phyloP scores from a whole-genome alignment of 2,113 vertebrate genomes.

The Hassar affinis region DNA sequence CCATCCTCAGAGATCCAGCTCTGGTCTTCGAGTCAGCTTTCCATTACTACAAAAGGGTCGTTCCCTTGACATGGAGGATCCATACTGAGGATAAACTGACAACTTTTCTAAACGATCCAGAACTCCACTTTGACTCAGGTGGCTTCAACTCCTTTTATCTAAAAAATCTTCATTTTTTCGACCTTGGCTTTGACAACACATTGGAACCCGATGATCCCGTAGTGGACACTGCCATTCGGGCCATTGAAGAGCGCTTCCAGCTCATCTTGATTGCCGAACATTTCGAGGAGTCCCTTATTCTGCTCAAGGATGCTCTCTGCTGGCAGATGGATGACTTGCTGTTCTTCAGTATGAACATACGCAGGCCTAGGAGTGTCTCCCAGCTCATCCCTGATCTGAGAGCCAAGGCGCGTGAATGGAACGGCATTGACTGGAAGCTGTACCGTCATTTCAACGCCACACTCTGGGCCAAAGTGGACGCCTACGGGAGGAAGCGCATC shows the following conservation, averaged over 20 bases:
- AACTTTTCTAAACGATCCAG: constrained; percentile 79
- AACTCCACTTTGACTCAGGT: constrained; percentile 74
- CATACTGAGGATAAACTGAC: constrained; percentile 76
- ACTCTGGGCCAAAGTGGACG: constrained; percentile 85
- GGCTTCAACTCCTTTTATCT: constrained; percentile 92
- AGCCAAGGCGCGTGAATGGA: constrained; percentile 82
- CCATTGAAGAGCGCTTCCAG: constrained; percentile 79
- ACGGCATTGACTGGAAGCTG: constrained; percentile 82
- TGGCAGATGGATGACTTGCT: constrained; percentile 89
- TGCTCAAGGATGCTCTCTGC: constrained; percentile 87
- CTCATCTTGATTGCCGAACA: constrained; percentile 88
- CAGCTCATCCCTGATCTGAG: constrained; percentile 76
- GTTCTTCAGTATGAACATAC: constrained; percentile 88
- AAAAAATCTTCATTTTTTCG: constrained; percentile 89
- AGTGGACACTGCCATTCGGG: constrained; percentile 73
- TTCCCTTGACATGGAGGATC: constrained; percentile 89
- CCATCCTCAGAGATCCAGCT: constrained; percentile 86
- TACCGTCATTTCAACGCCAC: constrained; percentile 88
- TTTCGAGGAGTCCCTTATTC: constrained; percentile 92
- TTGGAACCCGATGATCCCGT: constrained; percentile 72
- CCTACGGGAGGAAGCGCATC: constrained; percentile 82
- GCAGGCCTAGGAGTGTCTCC: constrained; percentile 75
- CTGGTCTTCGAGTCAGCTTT: constrained; percentile 92
- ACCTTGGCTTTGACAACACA: constrained; percentile 87
- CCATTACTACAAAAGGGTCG: constrained; percentile 80